phyloP scores from a whole-genome alignment of 2,797 vertebrate species.

The Hydrophis major region DNA sequence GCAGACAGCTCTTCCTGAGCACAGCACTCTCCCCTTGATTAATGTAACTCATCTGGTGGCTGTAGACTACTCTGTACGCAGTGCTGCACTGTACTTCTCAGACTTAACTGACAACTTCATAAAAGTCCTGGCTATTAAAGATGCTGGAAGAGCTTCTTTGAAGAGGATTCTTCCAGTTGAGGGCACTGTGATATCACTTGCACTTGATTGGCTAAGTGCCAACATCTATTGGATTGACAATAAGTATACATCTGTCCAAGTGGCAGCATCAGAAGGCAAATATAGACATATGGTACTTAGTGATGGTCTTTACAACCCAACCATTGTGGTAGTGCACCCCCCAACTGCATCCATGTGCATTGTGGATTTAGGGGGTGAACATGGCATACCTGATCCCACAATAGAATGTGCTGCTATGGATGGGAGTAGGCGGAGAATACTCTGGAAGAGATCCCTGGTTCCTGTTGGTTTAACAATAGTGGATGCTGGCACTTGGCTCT shows the following conservation, averaged over 20 bases:
- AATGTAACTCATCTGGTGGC: slow-evolving; percentile 69
- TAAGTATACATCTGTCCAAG: slow-evolving; percentile 67
- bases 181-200: slow-evolving; percentile 72
- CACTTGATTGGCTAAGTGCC: slow-evolving; percentile 86
- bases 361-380: slow-evolving; percentile 53
- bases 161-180: slow-evolving; percentile 70
- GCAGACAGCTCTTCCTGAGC: slow-evolving; percentile 70
- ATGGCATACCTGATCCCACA: background rate
- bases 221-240: slow-evolving; percentile 88
- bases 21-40: slow-evolving; percentile 68
- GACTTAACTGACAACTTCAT: slow-evolving; percentile 73
- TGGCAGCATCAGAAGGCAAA: slow-evolving; percentile 68
- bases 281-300: slow-evolving; percentile 72
- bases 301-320: slow-evolving; percentile 62
- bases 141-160: slow-evolving; percentile 62
- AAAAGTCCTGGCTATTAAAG: slow-evolving; percentile 70
- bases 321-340: slow-evolving; percentile 80
- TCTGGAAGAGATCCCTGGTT: slow-evolving; percentile 77
- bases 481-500: slow-evolving; percentile 73
- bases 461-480: slow-evolving; percentile 79
- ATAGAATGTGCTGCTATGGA: slow-evolving; percentile 87
- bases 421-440: slow-evolving; percentile 66
- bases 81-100: slow-evolving; percentile 77
- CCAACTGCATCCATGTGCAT: slow-evolving; percentile 80
- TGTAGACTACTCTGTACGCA: slow-evolving; percentile 72